Evolutionary conservation across 2,888 invertebrate species (phyloP).

Genomic region (Xestia c-nigrum): DNA sequence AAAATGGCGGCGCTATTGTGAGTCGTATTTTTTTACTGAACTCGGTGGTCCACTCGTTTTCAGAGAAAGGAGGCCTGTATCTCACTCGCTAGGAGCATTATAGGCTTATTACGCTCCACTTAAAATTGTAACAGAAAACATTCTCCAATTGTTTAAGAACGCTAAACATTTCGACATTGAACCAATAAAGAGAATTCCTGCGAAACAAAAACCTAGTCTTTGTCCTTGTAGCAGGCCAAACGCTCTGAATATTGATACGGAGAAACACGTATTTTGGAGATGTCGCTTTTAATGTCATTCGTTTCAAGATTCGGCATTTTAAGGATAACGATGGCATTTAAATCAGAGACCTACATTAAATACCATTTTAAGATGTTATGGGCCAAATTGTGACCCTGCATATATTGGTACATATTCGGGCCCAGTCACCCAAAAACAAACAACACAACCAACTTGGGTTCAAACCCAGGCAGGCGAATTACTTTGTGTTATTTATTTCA

Average conservation of each 20-base stretch:
- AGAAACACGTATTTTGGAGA: constrained; percentile 19
- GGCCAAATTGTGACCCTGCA: neutral
- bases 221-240: constrained; percentile 35
- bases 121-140: neutral
- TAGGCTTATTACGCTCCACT: neutral
- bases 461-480: too few species aligned
- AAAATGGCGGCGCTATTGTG: too few species aligned
- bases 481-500: too few species aligned
- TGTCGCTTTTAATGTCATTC: constrained; percentile 22
- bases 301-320: constrained; percentile 9
- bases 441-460: too few species aligned
- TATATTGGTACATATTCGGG: neutral
- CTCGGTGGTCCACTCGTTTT: too few species aligned
- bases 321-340: constrained; percentile 16
- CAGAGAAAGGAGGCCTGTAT: neutral
- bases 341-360: constrained; percentile 20
- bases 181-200: constrained; percentile 40
- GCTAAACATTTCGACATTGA: constrained; percentile 6
- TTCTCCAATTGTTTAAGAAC: constrained; percentile 8
- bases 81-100: neutral
- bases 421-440: neutral
- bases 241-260: constrained; percentile 39
- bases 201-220: constrained; percentile 7
- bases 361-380: neutral
- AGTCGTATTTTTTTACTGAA: too few species aligned